phyloP scores from a whole-genome alignment of 2,797 vertebrate species.

The Pelodytes ibericus region DNA sequence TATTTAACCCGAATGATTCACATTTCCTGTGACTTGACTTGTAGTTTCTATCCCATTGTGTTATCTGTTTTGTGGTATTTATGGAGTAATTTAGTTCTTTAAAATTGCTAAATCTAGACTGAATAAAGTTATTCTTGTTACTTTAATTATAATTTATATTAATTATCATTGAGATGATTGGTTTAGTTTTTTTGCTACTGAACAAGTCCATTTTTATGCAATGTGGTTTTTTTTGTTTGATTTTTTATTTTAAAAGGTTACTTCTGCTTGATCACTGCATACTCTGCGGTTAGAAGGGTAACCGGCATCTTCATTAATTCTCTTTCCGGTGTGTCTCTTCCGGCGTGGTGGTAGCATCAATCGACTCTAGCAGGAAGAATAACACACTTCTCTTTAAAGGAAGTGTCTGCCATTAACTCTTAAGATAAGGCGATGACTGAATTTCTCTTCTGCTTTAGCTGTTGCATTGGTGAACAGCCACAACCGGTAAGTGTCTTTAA shows the following conservation, averaged over 20 bases:
- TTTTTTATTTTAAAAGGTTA: neutral
- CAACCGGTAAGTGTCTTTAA: slow-evolving; percentile 79
- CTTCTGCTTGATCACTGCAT: neutral
- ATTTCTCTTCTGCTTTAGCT: slow-evolving; percentile 91
- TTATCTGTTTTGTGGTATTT: too few relatives aligned
- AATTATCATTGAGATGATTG: too few relatives aligned
- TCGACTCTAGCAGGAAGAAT: slow-evolving; percentile 68
- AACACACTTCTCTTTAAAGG: slow-evolving; percentile 54
- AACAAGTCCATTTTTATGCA: slow-evolving; percentile 11
- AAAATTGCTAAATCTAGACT: too few relatives aligned
- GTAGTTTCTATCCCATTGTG: too few relatives aligned
- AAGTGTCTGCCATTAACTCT: slow-evolving; percentile 63
- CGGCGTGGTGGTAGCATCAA: slow-evolving; percentile 59
- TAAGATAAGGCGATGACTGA: slow-evolving; percentile 78
- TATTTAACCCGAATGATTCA: too few relatives aligned
- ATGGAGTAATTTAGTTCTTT: too few relatives aligned
- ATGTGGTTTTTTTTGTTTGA: neutral
- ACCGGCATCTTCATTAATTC: slow-evolving; percentile 32
- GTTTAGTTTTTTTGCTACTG: too few relatives aligned
- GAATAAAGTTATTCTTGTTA: too few relatives aligned
- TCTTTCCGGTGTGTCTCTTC: slow-evolving; percentile 63
- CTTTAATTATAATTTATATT: too few relatives aligned
- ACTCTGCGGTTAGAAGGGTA: neutral
- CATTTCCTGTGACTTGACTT: too few relatives aligned
- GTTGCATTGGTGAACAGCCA: slow-evolving; percentile 89